Base-by-base conservation (phyloP, 2,113 vertebrate genomes). In the Ictidomys tridecemlineatus region DNA sequence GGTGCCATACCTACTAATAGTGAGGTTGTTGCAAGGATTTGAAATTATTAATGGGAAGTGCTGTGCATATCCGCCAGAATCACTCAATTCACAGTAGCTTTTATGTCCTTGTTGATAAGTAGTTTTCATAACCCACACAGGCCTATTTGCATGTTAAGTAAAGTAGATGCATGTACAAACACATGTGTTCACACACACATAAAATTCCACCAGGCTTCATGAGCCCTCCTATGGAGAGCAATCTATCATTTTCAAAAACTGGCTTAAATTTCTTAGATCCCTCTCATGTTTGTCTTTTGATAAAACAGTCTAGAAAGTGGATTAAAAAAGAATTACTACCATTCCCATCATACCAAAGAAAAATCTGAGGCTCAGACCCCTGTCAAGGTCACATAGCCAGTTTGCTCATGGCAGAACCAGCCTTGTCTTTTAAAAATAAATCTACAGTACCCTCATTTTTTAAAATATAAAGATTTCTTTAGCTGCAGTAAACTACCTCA, bases 161-260 rank as follows among this genome's bases (percentile, higher is more conserved):
- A 90, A 85, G 16, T 6, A 5, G 11, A 53, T 37, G 10, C 32
- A 63, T 28, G 14, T 51, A 56, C n/a, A 88, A 72, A 82, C 32
- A 89, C 39, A 76, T 51, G 77, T 2, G 2, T 17, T 78, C 28
- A 1, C 24, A 70, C 8, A 74, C 53, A 78, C 48, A 77, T 14
- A 24, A 69, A 85, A 87, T 61, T 74, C 96, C 14, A 70, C 48
- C 34, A 92, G 83, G 69, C 17, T 69, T 63, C 48, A 18, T 51
- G 11, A 56, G 9, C 28, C 56, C 61, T 79, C 58, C 51, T n/a
- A 37, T 13, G 34, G 9, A 96, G 26, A 65, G 32, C 26, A 85
- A 82, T 53, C 53, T 76, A n/a, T 13, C 10, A 51, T 86, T 95
- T 94, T 83, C 14, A 89, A 95, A 93, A 85, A 28, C 13, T 22